Evolutionary conservation across 2,888 invertebrate species (phyloP), one percentile per base, ranked within the genome.

Genomic region (Prenolepis imparis): DNA sequence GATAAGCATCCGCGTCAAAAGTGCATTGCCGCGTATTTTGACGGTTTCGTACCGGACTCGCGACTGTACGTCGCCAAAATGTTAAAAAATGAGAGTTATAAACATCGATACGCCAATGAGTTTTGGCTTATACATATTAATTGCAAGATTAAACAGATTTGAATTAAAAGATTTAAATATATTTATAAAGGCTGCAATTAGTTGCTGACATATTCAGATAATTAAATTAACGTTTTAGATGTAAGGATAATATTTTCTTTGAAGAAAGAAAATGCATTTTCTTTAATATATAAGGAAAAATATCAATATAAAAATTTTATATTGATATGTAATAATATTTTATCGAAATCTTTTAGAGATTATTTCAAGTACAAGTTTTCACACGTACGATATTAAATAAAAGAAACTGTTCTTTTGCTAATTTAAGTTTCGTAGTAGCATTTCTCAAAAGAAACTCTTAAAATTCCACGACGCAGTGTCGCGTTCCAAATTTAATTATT

Each of bases 1-100:
- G 91, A 90, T 91, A 90, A 90, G 82, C 84, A 70, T 68, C 85
- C 63, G 81, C 84, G 74, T 52, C 66, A 78, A 39, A 80, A 80
- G 72, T 73, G 82, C 70, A 83, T 57, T 75, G 41, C 21, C 78
- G 73, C 21, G 41, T 57, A 72, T 78, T 78, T 78, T 15, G 78
- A 78, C 24, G n/a, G n/a, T 63, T 63, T 52, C 24, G 75, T 48
- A 15, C n/a, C 9, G 39, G 12, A 21, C 74, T 81, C 18, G 59
- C 48, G 18, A 52, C 41, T 44, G 28, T 39, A 73, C 9, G 57
- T 48, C 64, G 28, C 48, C 48, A 68, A 32, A 61, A 59, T 1
- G 24, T 36, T 39, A n/a, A 67, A 24, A 11, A 32, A 74, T 36
- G 41, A 73, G 4, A 75, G 18, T 28, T n/a, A 39, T 44, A 52